These are phyloP conservation scores for Argyrosomus regius DNA, from an alignment of 2,797 vertebrate genomes.

Conservation along the genomic window DNA sequence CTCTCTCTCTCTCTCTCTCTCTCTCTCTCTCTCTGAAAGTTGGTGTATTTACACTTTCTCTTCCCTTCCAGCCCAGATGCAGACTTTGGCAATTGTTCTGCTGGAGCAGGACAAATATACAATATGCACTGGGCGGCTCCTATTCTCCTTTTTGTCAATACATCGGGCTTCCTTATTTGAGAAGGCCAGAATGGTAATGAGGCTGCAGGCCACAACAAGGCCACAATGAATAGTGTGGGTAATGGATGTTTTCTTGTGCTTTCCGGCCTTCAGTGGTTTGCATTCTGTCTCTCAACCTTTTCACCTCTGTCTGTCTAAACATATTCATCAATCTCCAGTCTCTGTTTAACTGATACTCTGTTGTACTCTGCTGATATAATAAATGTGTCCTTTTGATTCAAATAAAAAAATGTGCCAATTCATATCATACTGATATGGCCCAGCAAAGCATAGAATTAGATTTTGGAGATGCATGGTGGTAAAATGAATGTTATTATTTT, in stretches of 20 bases:
- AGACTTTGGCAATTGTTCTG: slow-evolving; percentile 26
- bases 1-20: not conserved
- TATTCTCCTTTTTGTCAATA: slow-evolving; percentile 30
- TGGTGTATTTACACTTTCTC: slow-evolving; percentile 2
- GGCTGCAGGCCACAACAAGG: slow-evolving; percentile 32
- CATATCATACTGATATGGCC: slow-evolving; percentile 34
- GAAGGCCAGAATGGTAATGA: slow-evolving; percentile 45
- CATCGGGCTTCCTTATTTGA: slow-evolving; percentile 21
- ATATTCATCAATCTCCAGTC: slow-evolving; percentile 32
- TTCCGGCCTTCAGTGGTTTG: slow-evolving; percentile 1
- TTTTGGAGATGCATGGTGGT: slow-evolving; percentile 44
- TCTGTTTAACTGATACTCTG: slow-evolving; percentile 39
- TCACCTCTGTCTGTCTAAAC: slow-evolving; percentile 12
- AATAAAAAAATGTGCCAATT: slow-evolving; percentile 50
- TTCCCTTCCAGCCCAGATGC: slow-evolving; percentile 6
- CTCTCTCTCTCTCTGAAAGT: slow-evolving; percentile 1
- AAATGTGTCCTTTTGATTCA: slow-evolving; percentile 47
- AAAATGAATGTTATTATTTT: slow-evolving; percentile 59
- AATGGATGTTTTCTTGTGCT: slow-evolving; percentile 40
- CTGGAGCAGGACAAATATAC: slow-evolving; percentile 13
- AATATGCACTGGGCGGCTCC: slow-evolving; percentile 18
- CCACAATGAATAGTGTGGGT: slow-evolving; percentile 25
- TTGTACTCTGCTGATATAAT: slow-evolving; percentile 27
- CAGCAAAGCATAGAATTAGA: slow-evolving; percentile 59
- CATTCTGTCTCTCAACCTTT: slow-evolving; percentile 11